A percentile compares a stretch with the other conserved stretches of the same genome.
Conservation (phyloP, 2,888 invertebrate genomes). For the Lithophane semibrunnea region DNA sequence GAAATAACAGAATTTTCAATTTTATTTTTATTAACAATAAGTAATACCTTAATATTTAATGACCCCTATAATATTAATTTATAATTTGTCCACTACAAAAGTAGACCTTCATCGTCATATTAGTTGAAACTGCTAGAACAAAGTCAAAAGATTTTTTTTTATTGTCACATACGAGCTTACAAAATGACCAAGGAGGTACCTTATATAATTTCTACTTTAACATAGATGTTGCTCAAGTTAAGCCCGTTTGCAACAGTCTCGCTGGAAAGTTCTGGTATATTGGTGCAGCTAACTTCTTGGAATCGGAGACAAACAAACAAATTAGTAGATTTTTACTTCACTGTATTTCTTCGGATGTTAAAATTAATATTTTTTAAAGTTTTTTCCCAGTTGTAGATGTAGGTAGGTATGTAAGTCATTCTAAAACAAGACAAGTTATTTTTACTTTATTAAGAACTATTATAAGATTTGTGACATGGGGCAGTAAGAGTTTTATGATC, state of each 20-base stretch:
- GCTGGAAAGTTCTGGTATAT: constrained; percentile 47
- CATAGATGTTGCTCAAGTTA: constrained; percentile 23
- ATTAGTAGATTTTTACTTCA: constrained; percentile 47
- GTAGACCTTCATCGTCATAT: too few relatives aligned
- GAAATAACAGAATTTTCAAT: not conserved
- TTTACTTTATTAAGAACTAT: not conserved
- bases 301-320: constrained; percentile 59
- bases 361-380: not conserved
- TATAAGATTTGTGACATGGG: not conserved
- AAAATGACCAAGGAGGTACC: not conserved
- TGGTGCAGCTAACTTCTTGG: constrained; percentile 44
- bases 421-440: not conserved
- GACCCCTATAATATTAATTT: too few relatives aligned
- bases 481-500: not conserved
- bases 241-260: constrained; percentile 40
- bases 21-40: not conserved
- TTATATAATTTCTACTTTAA: not conserved
- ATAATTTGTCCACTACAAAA: too few relatives aligned
- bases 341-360: not conserved
- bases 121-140: too few relatives aligned
- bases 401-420: too few relatives aligned
- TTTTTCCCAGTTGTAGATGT: not conserved
- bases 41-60: not conserved
- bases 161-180: too few relatives aligned
- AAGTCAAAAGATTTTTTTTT: too few relatives aligned